Conservation (phyloP, 2,113 vertebrate genomes). For the Turdus rufiventris region DNA sequence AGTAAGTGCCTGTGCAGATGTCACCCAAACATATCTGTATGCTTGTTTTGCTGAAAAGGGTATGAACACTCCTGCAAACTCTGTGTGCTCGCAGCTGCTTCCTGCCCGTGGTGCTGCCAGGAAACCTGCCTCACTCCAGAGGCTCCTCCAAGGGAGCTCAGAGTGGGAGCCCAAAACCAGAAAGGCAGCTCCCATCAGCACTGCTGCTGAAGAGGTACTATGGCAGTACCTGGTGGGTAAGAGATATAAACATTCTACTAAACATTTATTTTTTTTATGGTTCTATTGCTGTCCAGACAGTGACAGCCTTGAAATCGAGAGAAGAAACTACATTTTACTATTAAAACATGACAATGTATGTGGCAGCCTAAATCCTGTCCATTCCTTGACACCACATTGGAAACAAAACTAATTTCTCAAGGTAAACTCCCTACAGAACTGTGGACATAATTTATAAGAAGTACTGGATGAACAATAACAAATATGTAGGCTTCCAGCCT, state of each 20-base stretch:
- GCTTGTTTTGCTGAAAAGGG: not conserved
- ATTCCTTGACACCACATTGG: not conserved
- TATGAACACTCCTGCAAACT: not conserved
- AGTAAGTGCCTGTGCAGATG: not conserved
- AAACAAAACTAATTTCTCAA: not conserved
- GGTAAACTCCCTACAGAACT: not conserved
- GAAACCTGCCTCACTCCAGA: not conserved
- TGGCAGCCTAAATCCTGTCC: not conserved
- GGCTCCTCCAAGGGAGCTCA: not conserved
- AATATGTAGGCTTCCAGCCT: not conserved
- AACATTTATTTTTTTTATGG: not conserved
- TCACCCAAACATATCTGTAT: not conserved
- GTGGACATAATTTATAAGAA: not conserved
- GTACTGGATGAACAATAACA: not conserved
- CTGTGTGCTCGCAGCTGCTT: not conserved
- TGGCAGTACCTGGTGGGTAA: not conserved
- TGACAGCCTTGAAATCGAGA: not conserved
- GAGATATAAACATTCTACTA: not conserved
- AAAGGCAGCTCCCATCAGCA: not conserved
- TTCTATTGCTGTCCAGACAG: not conserved
- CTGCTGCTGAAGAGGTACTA: not conserved
- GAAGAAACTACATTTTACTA: not conserved
- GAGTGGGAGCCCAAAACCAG: not conserved
- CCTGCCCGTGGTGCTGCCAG: not conserved
- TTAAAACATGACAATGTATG: not conserved